A percentile compares a stretch with the other conserved stretches of the same genome.
Conservation (phyloP, 2,888 invertebrate genomes). For the Oscheius sp. region DNA sequence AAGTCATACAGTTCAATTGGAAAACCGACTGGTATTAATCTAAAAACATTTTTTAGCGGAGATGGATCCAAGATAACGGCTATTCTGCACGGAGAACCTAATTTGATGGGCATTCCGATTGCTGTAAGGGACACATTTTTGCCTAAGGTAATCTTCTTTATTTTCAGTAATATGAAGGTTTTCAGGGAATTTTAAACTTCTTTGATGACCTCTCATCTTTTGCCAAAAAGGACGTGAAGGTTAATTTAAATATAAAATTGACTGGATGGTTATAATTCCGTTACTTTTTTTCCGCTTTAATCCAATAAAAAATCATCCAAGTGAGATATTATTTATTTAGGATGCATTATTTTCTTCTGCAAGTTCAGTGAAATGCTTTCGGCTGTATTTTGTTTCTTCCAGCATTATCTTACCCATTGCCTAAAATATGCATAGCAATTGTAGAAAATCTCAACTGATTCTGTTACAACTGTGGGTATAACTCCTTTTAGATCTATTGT, state of each 20-base stretch:
- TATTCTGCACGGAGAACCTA: slow-evolving; percentile 43
- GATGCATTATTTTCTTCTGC: too few relatives aligned
- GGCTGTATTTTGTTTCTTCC: too few relatives aligned
- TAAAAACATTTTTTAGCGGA: slow-evolving; percentile 34
- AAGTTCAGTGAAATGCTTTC: too few relatives aligned
- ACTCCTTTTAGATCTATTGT: too few relatives aligned
- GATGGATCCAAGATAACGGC: slow-evolving; percentile 41
- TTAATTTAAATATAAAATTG: slow-evolving; percentile 12
- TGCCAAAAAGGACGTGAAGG: slow-evolving; percentile 39
- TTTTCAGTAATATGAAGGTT: not conserved
- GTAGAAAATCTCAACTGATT: too few relatives aligned
- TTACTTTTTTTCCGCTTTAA: too few relatives aligned
- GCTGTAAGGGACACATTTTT: slow-evolving; percentile 38
- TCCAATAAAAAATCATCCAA: too few relatives aligned
- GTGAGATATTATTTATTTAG: too few relatives aligned
- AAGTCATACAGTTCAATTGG: too few relatives aligned
- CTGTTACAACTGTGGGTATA: too few relatives aligned
- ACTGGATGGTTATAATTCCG: slow-evolving; percentile 14
- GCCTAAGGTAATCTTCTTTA: slow-evolving; percentile 37
- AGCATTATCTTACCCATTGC: too few relatives aligned
- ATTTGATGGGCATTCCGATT: slow-evolving; percentile 39
- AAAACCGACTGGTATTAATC: not conserved
- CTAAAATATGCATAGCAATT: too few relatives aligned
- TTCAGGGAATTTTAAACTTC: slow-evolving; percentile 43
- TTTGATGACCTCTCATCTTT: slow-evolving; percentile 45